Evolutionary conservation across 2,888 invertebrate genomes (phyloP), one percentile per base, ranked within the genome.

Genomic region (Alloplasta piceator): DNA sequence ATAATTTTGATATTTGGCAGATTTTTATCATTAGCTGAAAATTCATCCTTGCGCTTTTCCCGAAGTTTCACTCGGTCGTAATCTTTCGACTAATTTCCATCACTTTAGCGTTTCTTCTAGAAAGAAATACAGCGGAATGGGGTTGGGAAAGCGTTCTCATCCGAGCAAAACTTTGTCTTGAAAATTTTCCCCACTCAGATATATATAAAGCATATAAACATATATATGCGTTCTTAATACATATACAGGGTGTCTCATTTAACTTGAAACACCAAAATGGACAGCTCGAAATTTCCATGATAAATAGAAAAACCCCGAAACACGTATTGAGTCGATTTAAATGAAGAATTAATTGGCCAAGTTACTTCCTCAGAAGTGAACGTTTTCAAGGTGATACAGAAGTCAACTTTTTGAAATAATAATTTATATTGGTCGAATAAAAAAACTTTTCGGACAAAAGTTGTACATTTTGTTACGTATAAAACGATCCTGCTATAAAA

Each of bases 141-240:
- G 52, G 12, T 5, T 12, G 52, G 52, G 12, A 14, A 14, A 52
- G 14, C 12, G 14, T 12, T 14, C 14, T 14, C 14, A 52, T 7
- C 52, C n/a, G 12, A 52, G 52, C 14, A 52, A 52, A 52, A 52
- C 52, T 52, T 52, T 52, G 52, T 52, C 52, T 14, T 12, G 52
- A 12, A 12, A 12, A 52, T 52, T 52, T 14, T 1, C 26, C 26
- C 26, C 26, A 26, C 14, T 52, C 14, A 6, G 5, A 14, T 52
- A 52, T 10, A 10, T 43, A 10, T 43, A 10, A 0, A 4, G 43
- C 43, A 43, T 43, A 26, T 26, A 26, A 26, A 26, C 26, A 3
- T 26, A 26, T 26, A 26, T 26, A 26, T 26, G 3, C 26, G 26
- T 26, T 26, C 26, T 26, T 26, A 26, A 26, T 26, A 26, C 26